phyloP scores from a whole-genome alignment of 2,113 vertebrate species.

The Phrynocephalus versicolor region DNA sequence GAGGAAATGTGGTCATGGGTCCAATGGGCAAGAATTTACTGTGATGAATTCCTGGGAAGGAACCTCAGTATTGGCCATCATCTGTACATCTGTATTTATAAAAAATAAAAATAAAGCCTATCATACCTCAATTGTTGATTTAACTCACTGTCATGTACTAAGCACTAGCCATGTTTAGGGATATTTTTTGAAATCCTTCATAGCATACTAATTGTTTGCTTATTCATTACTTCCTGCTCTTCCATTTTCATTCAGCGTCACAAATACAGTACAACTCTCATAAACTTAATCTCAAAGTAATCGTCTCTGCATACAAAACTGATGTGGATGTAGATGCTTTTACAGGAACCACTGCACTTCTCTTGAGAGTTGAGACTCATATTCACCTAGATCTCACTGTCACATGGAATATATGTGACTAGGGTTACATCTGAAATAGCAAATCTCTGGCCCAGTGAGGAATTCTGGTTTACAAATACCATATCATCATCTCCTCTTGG shows the following conservation, averaged over 20 bases:
- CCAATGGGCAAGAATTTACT: slow-evolving; percentile 18
- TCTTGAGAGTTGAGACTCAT: not conserved
- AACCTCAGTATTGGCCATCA: slow-evolving; percentile 27
- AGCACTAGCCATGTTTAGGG: not conserved
- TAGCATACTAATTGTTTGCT: not conserved
- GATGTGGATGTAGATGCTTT: not conserved
- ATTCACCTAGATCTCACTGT: not conserved
- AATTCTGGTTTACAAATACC: not conserved
- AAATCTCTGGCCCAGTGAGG: not conserved
- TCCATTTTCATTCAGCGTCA: not conserved
- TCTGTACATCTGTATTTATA: slow-evolving; percentile 53
- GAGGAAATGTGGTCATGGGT: not conserved
- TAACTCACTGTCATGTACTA: not conserved
- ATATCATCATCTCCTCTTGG: no score
- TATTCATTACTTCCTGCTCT: not conserved
- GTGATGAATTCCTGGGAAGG: slow-evolving; percentile 8
- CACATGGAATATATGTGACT: not conserved
- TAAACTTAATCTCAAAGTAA: not conserved
- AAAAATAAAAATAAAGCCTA: slow-evolving; percentile 34
- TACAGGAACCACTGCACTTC: not conserved
- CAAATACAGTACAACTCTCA: no score
- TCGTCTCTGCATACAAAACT: not conserved
- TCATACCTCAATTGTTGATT: not conserved
- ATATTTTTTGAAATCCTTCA: not conserved
- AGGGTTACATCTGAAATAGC: not conserved